phyloP scores from a whole-genome alignment of 1,140 invertebrate species.

The Coboldia fuscipes region DNA sequence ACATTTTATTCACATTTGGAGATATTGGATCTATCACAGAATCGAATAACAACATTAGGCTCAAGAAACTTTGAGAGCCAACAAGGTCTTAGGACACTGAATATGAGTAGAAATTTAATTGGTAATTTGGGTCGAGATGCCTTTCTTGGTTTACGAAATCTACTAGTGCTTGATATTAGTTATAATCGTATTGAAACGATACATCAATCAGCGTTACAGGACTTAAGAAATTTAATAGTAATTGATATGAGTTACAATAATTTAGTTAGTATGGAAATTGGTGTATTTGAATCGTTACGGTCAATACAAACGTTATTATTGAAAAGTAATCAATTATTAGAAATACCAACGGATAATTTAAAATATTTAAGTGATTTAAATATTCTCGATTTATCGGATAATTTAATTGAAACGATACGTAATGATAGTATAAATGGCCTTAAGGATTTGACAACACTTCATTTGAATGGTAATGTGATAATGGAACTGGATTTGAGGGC shows the following conservation, averaged over 20 bases:
- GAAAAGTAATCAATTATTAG: constrained; percentile 52
- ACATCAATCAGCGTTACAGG: constrained; percentile 43
- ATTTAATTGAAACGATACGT: constrained; percentile 43
- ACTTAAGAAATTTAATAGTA: constrained; percentile 42
- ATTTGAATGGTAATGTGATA: constrained; percentile 50
- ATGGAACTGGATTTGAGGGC: constrained; percentile 38
- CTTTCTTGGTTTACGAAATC: constrained; percentile 44
- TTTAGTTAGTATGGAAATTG: constrained; percentile 41
- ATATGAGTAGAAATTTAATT: constrained; percentile 53
- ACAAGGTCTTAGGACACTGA: constrained; percentile 40
- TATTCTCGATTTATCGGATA: constrained; percentile 43
- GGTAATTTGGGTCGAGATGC: constrained; percentile 45
- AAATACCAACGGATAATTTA: constrained; percentile 45
- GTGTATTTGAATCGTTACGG: constrained; percentile 43
- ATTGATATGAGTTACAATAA: constrained; percentile 58
- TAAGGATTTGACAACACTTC: constrained; percentile 36
- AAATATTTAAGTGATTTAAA: constrained; percentile 37
- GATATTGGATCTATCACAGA: constrained; percentile 57
- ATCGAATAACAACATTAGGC: constrained; percentile 53
- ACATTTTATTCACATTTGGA: constrained; percentile 58
- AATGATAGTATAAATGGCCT: constrained; percentile 43
- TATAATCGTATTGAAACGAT: constrained; percentile 54
- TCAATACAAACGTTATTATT: constrained; percentile 44
- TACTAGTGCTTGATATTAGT: constrained; percentile 46
- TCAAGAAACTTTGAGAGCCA: constrained; percentile 59